phyloP scores from a whole-genome alignment of 2,888 invertebrate genomes.

The Xestia sexstrigata region DNA sequence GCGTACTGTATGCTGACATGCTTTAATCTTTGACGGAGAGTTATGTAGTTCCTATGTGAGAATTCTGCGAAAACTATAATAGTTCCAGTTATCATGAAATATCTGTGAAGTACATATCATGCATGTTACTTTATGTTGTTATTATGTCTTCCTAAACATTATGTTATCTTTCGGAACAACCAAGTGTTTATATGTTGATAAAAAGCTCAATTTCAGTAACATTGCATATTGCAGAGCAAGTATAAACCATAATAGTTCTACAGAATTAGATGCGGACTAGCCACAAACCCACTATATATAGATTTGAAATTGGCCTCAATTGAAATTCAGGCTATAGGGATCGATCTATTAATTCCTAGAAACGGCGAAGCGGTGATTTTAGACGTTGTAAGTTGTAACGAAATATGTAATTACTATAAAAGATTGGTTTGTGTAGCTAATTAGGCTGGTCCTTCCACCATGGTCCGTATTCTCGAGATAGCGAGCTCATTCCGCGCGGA shows the following conservation, averaged over 20 bases:
- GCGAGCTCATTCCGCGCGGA: conserved; percentile 51
- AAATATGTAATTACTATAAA: neutral
- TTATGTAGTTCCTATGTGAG: neutral
- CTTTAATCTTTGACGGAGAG: neutral
- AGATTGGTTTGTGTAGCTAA: conserved; percentile 10
- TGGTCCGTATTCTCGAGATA: conserved; percentile 40
- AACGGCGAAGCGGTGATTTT: neutral
- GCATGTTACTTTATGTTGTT: neutral
- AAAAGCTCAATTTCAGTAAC: neutral
- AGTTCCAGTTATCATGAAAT: neutral
- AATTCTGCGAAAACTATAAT: neutral
- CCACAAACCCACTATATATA: conserved; percentile 2
- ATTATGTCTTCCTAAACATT: neutral
- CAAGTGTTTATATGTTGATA: too few relatives aligned
- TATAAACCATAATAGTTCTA: conserved; percentile 11
- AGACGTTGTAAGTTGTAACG: neutral
- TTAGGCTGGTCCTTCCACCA: neutral
- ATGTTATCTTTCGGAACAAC: neutral
- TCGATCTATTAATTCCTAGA: neutral
- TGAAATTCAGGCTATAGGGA: conserved; percentile 6
- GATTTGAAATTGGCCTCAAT: conserved; percentile 12
- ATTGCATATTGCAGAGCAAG: neutral
- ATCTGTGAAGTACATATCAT: neutral
- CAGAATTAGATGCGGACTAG: conserved; percentile 1
- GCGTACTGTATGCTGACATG: neutral